phyloP scores from a whole-genome alignment of 1,140 invertebrate species.

The Penaeus vannamei region DNA sequence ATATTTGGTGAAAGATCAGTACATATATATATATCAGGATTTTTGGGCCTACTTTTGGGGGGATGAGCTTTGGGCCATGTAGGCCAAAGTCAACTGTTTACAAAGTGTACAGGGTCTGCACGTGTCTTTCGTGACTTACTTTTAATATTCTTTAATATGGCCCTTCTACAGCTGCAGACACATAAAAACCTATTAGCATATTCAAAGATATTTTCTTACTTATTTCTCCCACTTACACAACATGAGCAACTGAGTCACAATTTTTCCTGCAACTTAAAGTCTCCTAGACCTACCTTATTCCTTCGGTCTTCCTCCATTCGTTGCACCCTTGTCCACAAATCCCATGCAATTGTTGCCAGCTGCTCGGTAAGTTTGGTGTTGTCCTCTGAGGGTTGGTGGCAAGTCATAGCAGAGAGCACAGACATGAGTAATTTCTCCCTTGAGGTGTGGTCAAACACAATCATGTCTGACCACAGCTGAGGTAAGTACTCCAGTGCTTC shows the following conservation, averaged over 20 bases:
- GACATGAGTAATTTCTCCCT: constrained; percentile 75
- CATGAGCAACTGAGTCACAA: not conserved
- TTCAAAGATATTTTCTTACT: not conserved
- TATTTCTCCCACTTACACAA: not conserved
- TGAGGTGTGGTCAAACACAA: constrained; percentile 78
- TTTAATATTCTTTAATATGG: too few species aligned
- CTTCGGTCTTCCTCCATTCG: constrained; percentile 53
- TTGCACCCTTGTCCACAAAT: constrained; percentile 74
- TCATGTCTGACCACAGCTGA: constrained; percentile 84
- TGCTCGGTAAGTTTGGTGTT: constrained; percentile 70
- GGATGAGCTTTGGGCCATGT: too few species aligned
- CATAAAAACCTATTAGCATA: too few species aligned
- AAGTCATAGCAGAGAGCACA: constrained; percentile 75
- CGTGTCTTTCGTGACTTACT: too few species aligned
- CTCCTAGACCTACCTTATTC: constrained; percentile 30
- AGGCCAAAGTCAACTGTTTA: too few species aligned
- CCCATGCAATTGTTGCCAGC: constrained; percentile 75
- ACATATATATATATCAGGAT: too few species aligned
- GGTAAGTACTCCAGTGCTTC: constrained; percentile 79
- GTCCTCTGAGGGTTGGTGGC: constrained; percentile 73
- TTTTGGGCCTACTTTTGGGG: too few species aligned
- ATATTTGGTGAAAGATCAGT: too few species aligned
- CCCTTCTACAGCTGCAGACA: too few species aligned
- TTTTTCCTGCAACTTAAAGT: not conserved
- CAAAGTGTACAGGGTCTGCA: too few species aligned